Base-by-base conservation (phyloP, 2,797 vertebrate species). In the Ceryle rudis region DNA sequence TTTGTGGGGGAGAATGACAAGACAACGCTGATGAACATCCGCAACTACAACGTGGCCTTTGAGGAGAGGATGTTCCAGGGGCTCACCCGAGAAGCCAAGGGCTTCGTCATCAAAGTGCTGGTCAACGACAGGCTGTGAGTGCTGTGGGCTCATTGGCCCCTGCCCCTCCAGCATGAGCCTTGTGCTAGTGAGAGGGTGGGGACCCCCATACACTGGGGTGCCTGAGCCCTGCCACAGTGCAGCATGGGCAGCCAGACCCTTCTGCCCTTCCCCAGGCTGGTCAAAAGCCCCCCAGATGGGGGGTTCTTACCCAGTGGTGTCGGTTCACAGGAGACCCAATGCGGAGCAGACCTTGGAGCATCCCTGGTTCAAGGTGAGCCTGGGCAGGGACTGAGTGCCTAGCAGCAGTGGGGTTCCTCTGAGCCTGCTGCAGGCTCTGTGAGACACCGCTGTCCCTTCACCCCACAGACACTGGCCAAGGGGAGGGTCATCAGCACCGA, bases 1-100 rank as follows among this genome's bases (percentile, higher is more conserved):
- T 99, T 99, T 1, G 99, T 99, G 58, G 99, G 99, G 8, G 99
- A 99, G 94, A 99, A 99, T 0, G 99, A 99, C 95, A 98, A 99
- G 91, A 99, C 98, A 1, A 99, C 99, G 0, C 89, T 99, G 49
- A 98, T 99, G 96, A 99, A 99, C 97, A 99, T 99, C 97, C 98
- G 98, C 66, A 99, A 99, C 97, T 99, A 99, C 95, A 99, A 99
- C 0, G 99, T 99, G 93, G 99, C 99, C 28, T 99, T 99, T 9
- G 99, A 99, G 96, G 99, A 99, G 97, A 98, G 91, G 95, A 99
- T 99, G 96, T 99, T 99, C 96, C 98, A 98, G 31, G 99, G 99
- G 72, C 98, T 99, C 69, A 99, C 99, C 51, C 91, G 99, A 74
- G 99, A 99, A 97, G 99, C 99, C 55, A 99, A 99, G 97, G 99